Base-by-base conservation (phyloP, 2,888 invertebrate species). In the Sycophila texana region DNA sequence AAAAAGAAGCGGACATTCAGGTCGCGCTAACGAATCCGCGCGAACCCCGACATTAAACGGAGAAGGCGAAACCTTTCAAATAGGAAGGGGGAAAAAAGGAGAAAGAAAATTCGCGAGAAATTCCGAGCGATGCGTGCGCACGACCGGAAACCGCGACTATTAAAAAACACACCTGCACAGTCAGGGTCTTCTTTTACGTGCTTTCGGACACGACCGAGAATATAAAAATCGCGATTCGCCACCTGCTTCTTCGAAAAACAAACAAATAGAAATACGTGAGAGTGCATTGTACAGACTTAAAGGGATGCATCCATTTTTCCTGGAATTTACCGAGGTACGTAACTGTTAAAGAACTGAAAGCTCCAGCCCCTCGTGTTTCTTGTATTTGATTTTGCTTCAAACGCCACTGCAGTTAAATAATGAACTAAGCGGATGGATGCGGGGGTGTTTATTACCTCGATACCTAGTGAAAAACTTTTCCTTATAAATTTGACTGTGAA, bases 401-500 rank as follows among this genome's bases (percentile, higher is more conserved):
- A 39, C 7, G 39, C 39, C 39, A 10, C 39, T 5, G 39, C 10
- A 39, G 39, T 39, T 39, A 39, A 39, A 39, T 39, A 39, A 39
- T 39, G 39, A 39, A 39, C 39, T 39, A 39, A 39, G 39, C 39
- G 39, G 39, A 7, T 7, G 10, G 39, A 39, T 30, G 10, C 39
- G 7, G 39, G 58, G 16, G 51, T 63, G 73, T 73, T 63, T 73
- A 73, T 63, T 63, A 63, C 30, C 30, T 18, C 51, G 72, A 14
- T 30, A 53, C 72, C 16, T 26, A 3, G 13, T 12, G 30, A 63
- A 68, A 65, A 53, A 68, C 61, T 58, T 66, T 39, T 66, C 12
- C 61, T 53, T 61, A 68, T 68, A 75, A 75, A 68, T 65, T 65
- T 47, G 63, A 72, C 61, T 72, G 51, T 16, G 18, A n/a, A 39